Conservation (phyloP, 2,888 invertebrate species). For the Rhodophaea formosa region DNA sequence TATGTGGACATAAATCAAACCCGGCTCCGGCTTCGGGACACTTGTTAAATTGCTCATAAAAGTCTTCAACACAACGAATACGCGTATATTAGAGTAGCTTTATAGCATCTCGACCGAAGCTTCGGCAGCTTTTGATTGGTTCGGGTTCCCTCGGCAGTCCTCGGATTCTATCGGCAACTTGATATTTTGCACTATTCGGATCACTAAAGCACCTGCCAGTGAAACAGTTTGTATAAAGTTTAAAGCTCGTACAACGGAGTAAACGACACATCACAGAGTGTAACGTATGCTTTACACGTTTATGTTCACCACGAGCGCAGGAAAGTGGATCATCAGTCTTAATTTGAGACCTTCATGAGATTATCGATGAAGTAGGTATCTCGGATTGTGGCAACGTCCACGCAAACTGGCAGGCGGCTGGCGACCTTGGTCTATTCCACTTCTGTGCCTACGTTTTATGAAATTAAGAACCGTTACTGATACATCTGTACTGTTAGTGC, state of each 20-base stretch:
- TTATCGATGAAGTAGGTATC: background rate
- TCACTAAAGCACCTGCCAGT: conserved; percentile 1
- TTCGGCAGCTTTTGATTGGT: conserved; percentile 54
- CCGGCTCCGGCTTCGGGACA: conserved; percentile 58
- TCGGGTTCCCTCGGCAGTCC: conserved; percentile 21
- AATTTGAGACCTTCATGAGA: conserved; percentile 1
- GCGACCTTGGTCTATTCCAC: conserved; percentile 23
- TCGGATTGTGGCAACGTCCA: background rate
- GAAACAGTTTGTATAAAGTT: background rate
- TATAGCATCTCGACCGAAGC: conserved; percentile 46
- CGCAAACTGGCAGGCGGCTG: background rate
- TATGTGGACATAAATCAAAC: conserved; percentile 72
- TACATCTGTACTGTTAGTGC: conserved; percentile 35
- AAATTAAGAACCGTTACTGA: conserved; percentile 25
- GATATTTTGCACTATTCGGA: background rate
- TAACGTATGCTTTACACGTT: too few relatives aligned
- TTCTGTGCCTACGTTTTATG: conserved; percentile 15
- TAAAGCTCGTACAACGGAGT: background rate
- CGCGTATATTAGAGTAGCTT: conserved; percentile 68
- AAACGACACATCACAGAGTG: background rate
- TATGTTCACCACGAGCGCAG: background rate
- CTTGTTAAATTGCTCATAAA: conserved; percentile 77
- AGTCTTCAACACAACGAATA: conserved; percentile 62
- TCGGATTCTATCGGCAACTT: background rate
- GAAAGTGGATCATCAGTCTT: conserved; percentile 8